Base-by-base conservation (phyloP, 2,888 invertebrate genomes). In the Rhabditoides inermis region DNA sequence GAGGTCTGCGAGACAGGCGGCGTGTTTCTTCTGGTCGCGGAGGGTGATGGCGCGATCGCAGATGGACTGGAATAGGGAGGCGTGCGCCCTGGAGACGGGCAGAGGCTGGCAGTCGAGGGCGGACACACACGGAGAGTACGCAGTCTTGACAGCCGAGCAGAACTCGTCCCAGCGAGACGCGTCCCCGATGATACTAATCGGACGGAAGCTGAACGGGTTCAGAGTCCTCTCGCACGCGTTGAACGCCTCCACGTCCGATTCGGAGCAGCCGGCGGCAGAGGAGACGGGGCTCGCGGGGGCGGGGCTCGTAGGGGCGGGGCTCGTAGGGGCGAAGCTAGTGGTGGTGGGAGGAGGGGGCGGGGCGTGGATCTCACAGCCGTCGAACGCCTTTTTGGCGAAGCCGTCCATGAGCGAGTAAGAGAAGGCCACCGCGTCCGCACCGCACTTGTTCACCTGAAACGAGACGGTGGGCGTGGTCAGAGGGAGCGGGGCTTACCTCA, bases 121-220 rank as follows among this genome's bases (percentile, higher is more conserved):
- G 23, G 60, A 54, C 28, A 73, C 44, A 40, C 73, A 73, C n/a
- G 68, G 69, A 35, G 55, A 52, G 51, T 72, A 73, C 18, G 61
- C 56, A 4, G 46, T 49, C 22, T 59, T 56, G 53, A 65, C 61
- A 47, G 60, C 58, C 18, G 32, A 22, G 41, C 72, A 72, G 64
- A 72, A 72, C 22, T 56, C 50, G 47, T 69, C 64, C 62, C 64
- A 66, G 51, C 63, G 53, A n/a, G 66, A 50, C 23, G 58, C 58
- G 44, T 72, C 64, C 66, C 56, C 61, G 36, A 73, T 69, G 39
- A 73, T 56, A 12, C 69, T 52, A 20, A 73, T 60, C 15, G 73
- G 73, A 12, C 65, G 56, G 56, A 69, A 69, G 15, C 59, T 62
- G 60, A 64, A 73, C 12, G 58, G 56, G 50, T 73, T 73, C 22